phyloP scores from a whole-genome alignment of 2,888 invertebrate species.

The Coecobrya sp. region DNA sequence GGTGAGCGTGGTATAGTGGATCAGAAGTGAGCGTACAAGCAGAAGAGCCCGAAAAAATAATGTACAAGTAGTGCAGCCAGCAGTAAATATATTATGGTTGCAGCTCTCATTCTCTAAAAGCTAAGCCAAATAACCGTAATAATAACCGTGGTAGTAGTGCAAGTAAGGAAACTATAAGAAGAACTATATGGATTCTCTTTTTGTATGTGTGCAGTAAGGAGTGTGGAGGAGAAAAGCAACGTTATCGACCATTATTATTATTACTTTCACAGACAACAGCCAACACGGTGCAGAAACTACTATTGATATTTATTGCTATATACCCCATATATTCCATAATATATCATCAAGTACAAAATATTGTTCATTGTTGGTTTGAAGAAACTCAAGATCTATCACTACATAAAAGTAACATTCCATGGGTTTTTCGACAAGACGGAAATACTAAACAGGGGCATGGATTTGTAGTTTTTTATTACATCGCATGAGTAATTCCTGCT shows the following conservation, averaged over 20 bases:
- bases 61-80: background rate
- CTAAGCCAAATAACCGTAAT: constrained; percentile 43
- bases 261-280: constrained; percentile 61
- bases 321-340: background rate
- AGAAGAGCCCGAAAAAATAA: constrained; percentile 13
- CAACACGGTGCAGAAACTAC: constrained; percentile 45
- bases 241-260: constrained; percentile 74
- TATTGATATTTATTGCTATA: constrained; percentile 29
- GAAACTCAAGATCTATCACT: background rate
- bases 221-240: constrained; percentile 45
- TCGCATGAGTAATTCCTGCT: constrained; percentile 44
- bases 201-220: constrained; percentile 31
- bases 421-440: background rate
- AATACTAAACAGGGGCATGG: background rate
- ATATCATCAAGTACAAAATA: background rate
- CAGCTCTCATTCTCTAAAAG: constrained; percentile 42
- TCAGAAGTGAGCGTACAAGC: constrained; percentile 3
- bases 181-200: background rate
- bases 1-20: background rate
- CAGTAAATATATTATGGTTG: constrained; percentile 37
- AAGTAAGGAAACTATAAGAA: constrained; percentile 63
- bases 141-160: constrained; percentile 1
- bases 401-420: background rate
- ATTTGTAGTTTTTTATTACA: constrained; percentile 7
- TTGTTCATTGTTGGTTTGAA: background rate